phyloP scores from a whole-genome alignment of 2,888 invertebrate species.

The Proisotoma minuta region DNA sequence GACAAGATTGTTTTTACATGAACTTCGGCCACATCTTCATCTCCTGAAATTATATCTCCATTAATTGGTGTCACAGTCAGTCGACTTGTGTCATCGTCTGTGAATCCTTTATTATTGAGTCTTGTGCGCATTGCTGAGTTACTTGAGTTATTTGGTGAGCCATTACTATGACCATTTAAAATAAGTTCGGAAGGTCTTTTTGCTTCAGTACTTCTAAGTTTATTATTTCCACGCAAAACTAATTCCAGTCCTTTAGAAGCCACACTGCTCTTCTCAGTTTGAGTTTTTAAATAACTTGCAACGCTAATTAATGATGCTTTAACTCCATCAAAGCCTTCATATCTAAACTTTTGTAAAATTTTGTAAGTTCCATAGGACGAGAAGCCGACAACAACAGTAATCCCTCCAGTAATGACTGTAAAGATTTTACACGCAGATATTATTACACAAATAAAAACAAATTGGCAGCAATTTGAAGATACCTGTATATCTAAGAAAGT shows the following conservation, averaged over 20 bases:
- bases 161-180: background rate
- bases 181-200: background rate
- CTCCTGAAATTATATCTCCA: constrained; percentile 53
- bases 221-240: no score
- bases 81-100: no score
- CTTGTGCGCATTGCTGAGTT: background rate
- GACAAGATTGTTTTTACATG: constrained; percentile 30
- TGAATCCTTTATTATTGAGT: background rate
- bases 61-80: constrained; percentile 50
- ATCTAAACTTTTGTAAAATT: constrained; percentile 48
- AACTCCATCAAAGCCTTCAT: constrained; percentile 32
- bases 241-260: background rate
- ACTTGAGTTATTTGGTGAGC: background rate
- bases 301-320: background rate
- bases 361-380: constrained; percentile 36
- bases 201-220: background rate
- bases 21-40: constrained; percentile 52
- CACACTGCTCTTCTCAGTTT: background rate
- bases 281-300: background rate
- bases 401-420: constrained; percentile 32
- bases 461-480: background rate
- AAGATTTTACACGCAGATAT: background rate
- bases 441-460: background rate
- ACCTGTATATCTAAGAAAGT: constrained; percentile 15
- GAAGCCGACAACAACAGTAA: constrained; percentile 29